These are phyloP conservation scores for Aethina tumida DNA, from an alignment of 1,140 invertebrate species.

Conservation along the genomic window DNA sequence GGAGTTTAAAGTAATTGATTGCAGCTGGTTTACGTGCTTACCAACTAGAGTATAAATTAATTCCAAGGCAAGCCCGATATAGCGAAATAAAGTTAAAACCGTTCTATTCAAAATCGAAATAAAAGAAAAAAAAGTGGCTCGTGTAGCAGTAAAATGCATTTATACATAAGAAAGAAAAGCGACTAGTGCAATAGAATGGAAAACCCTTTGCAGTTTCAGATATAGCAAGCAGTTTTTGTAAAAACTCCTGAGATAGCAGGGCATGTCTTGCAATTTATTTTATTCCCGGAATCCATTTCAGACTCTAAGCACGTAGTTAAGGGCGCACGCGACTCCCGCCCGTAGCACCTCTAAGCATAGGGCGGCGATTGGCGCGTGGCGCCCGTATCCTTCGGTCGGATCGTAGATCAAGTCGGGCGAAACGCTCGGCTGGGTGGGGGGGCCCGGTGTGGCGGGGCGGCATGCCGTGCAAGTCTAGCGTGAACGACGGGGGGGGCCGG, in stretches of 20 bases:
- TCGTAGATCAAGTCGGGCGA: slow-evolving; percentile 24
- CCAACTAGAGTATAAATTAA: too few relatives aligned
- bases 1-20: too few relatives aligned
- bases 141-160: neutral
- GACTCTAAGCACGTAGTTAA: slow-evolving; percentile 28
- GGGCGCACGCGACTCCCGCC: slow-evolving; percentile 12
- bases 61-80: too few relatives aligned
- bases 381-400: slow-evolving; percentile 18
- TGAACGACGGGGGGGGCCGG: slow-evolving; percentile 17
- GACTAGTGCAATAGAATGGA: neutral
- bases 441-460: slow-evolving; percentile 9
- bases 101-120: too few relatives aligned
- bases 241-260: slow-evolving; percentile 26
- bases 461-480: slow-evolving; percentile 21
- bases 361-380: slow-evolving; percentile 13
- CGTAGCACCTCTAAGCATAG: slow-evolving; percentile 9
- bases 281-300: slow-evolving; percentile 33
- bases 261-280: slow-evolving; percentile 34
- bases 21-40: too few relatives aligned
- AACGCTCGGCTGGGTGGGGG: slow-evolving; percentile 8
- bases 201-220: slow-evolving; percentile 6
- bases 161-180: neutral
- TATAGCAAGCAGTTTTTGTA: slow-evolving; percentile 14
- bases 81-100: too few relatives aligned
- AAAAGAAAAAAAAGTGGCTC: too few relatives aligned